A percentile compares a stretch with the other conserved stretches of the same genome.
phyloP scores from a whole-genome alignment of 2,888 invertebrate genomes.

The Strigamia maritima region DNA sequence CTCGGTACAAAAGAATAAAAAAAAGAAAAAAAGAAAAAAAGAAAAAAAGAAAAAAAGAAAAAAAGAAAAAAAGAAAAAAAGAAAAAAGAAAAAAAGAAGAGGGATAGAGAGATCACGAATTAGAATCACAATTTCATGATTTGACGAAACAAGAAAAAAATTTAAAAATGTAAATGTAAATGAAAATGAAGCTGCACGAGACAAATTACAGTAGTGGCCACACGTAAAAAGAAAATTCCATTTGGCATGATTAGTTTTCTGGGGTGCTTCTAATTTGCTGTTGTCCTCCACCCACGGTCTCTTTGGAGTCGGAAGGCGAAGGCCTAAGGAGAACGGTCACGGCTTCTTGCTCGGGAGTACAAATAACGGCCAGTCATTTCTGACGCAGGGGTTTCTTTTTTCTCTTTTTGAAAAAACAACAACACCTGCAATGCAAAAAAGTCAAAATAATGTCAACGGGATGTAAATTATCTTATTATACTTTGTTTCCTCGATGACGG shows the following conservation, averaged over 20 bases:
- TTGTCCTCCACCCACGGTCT: constrained; percentile 38
- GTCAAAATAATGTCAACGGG: not conserved
- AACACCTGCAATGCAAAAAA: constrained; percentile 72
- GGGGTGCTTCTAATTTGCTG: constrained; percentile 37
- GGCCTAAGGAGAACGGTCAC: constrained; percentile 63
- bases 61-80: no score
- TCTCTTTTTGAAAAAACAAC: constrained; percentile 98
- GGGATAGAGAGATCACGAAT: constrained; percentile 6
- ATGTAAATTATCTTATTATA: constrained; percentile 56
- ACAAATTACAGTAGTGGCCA: not conserved
- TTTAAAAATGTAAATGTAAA: not conserved
- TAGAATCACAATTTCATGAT: not conserved
- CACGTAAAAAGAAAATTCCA: constrained; percentile 8
- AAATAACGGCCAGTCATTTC: constrained; percentile 78
- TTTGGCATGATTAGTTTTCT: constrained; percentile 25
- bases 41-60: no score
- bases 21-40: no score
- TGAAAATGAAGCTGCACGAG: not conserved
- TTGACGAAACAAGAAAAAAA: not conserved
- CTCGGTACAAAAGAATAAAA: not conserved
- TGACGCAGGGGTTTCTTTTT: constrained; percentile 93
- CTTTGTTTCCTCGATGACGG: constrained; percentile 97
- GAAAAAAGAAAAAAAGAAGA: no score
- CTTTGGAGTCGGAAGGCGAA: constrained; percentile 61
- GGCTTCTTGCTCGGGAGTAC: constrained; percentile 64